Evolutionary conservation across 1,140 invertebrate genomes (phyloP), one percentile per base, ranked within the genome.

Genomic region (Octopus sinensis): DNA sequence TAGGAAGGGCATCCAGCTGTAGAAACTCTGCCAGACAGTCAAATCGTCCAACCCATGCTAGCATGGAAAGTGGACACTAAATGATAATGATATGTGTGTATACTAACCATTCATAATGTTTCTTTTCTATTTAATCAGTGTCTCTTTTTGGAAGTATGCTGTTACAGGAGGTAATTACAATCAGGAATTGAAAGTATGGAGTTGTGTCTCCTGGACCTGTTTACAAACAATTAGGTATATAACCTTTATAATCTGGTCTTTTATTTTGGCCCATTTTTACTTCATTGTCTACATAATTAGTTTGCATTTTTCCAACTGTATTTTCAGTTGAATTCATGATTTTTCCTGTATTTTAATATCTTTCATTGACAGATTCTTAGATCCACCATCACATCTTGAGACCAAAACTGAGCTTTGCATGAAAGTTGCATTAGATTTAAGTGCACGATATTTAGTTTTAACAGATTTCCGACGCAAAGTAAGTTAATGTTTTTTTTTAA

Each of bases 181-280:
- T 90, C 94, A 95, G 0, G 96, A 96, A 87, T 91, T 98, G 17
- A 98, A 97, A 91, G 91, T 98, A 51, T 98, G 97, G 96, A 96
- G 95, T 9, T 98, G 97, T 90, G 95, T 97, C 87, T 93, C 95
- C 0, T 98, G 97, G 97, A 93, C 93, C 54, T 98, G 96, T 88
- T 91, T 98, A 23, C 97, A 98, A 91, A 97, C 95, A 0, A 93
- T 98, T 80, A 93, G 91, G 85, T 96, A 43, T 43, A 43, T 43
- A 43, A 3, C 30, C 30, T 43, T 43, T 43, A 43, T 43, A 43
- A 43, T 43, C 30, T 43, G 30, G 30, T 43, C 30, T 43, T 43
- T 43, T 43, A 43, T 43, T 43, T 43, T 43, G 3, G 30, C 30
- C 30, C 30, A 43, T 43, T 1, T 43, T 43, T 43, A 43, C 30